Evolutionary conservation across 2,113 vertebrate genomes (phyloP).

Genomic region (Elephas maximus): DNA sequence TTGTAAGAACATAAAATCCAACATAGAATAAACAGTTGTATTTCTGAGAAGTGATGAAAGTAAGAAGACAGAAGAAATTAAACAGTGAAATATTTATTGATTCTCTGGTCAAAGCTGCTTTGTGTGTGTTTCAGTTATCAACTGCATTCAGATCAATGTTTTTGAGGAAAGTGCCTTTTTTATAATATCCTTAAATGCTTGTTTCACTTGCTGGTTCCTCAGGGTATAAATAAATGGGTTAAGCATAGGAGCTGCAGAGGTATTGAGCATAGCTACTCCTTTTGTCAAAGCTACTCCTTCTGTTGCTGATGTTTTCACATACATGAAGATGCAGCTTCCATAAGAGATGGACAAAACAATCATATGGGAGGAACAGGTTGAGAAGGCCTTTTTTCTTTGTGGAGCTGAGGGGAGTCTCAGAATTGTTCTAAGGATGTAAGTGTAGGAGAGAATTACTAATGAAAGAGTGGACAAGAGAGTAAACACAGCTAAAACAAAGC

Average conservation of each 20-base stretch:
- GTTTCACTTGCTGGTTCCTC: constrained; percentile 77
- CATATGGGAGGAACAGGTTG: constrained; percentile 73
- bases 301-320: constrained; percentile 75
- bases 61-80: background rate
- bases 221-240: constrained; percentile 77
- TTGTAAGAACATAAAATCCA: background rate
- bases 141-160: background rate
- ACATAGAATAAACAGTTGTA: background rate
- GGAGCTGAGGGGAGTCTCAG: constrained; percentile 54
- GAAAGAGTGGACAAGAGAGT: constrained; percentile 53
- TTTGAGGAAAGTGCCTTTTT: constrained; percentile 49
- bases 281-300: constrained; percentile 80
- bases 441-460: constrained; percentile 63
- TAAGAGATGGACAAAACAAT: constrained; percentile 76
- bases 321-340: constrained; percentile 85
- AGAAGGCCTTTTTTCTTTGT: constrained; percentile 77
- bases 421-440: constrained; percentile 70
- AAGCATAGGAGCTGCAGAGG: constrained; percentile 72
- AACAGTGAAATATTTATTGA: background rate
- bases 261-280: constrained; percentile 77
- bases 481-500: constrained; percentile 58
- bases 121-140: background rate
- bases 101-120: background rate
- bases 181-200: constrained; percentile 36
- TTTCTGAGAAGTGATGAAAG: background rate